A percentile compares a stretch with the other conserved stretches of the same genome.
Conservation (phyloP, 2,113 vertebrate species). For the Passer domesticus region DNA sequence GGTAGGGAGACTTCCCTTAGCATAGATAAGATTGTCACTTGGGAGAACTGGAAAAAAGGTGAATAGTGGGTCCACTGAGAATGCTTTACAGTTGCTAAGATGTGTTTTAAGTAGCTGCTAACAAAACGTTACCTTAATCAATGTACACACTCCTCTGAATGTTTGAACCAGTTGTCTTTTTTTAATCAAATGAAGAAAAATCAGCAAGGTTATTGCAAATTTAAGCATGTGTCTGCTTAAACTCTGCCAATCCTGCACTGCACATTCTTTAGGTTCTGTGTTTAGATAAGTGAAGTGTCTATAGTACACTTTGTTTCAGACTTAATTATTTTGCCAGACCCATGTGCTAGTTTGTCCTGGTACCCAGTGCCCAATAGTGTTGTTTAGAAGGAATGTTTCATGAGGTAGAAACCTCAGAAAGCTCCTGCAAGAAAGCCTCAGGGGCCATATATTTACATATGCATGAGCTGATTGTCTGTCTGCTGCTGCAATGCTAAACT, state of each 20-base stretch:
- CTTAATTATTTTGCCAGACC: not conserved
- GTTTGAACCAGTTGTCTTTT: not conserved
- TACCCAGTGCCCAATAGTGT: not conserved
- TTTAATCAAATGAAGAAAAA: not conserved
- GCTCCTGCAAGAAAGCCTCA: not conserved
- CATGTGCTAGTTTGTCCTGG: not conserved
- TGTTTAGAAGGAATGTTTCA: not conserved
- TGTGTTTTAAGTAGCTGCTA: not conserved
- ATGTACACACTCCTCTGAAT: not conserved
- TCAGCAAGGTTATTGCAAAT: not conserved
- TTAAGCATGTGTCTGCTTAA: not conserved
- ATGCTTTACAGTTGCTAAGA: not conserved
- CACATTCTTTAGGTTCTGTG: not conserved
- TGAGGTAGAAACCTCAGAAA: not conserved
- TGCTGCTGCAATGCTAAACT: not conserved
- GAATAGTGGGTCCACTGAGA: not conserved
- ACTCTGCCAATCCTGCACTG: not conserved
- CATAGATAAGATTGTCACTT: not conserved
- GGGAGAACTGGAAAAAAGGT: not conserved
- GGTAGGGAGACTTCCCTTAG: not conserved
- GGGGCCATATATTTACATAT: not conserved
- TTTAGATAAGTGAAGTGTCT: not conserved
- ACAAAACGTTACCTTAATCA: not conserved
- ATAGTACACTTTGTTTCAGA: not conserved
- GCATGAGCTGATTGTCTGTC: not conserved